Evolutionary conservation across 2,797 vertebrate genomes (phyloP), one percentile per base, ranked within the genome.

Genomic region (Antennarius maculatus): DNA sequence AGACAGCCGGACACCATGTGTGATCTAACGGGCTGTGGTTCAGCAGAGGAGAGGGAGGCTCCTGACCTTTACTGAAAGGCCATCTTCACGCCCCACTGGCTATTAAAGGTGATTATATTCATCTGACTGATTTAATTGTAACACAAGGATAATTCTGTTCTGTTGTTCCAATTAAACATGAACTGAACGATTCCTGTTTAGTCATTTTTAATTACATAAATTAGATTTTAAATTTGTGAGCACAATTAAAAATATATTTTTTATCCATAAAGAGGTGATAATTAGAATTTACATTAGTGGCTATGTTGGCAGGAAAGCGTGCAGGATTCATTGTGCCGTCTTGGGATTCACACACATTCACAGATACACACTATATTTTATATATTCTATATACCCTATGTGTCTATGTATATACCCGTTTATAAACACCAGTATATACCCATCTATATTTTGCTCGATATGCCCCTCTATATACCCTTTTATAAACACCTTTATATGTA

Each of bases 41-140:
- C 2, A n/a, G 55, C 43, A 54, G 63, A 52, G 31, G 69, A 55
- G 46, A 71, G 51, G 48, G 53, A 62, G 71, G 47, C 71, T 51
- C 74, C 62, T 80, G 80, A 86, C 84, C 81, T 87, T 85, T 87
- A 77, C 82, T 76, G 77, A 83, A 70, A 76, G 68, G 66, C 75
- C 48, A 76, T 84, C 18, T 74, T 87, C 63, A 76, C 23, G 84
- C 82, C 67, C 43, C 71, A 75, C 60, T 63, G 73, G 66, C 68
- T 75, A 81, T 86, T 73, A 69, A 90, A 81, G 78, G 39, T 77
- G 58, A 85, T 90, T 78, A 79, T 83, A 69, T 86, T 86, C 81
- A 80, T 79, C 57, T 85, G 78, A 88, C 27, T 74, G 79, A 60
- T 81, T 78, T 78, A 55, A 76, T 80, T 80, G 64, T 39, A 58